Percentiles rank a stretch among this genome's conserved stretches.
These are phyloP conservation scores for Tenthredo livida DNA, from an alignment of 2,888 invertebrate species.

Conservation along the genomic window DNA sequence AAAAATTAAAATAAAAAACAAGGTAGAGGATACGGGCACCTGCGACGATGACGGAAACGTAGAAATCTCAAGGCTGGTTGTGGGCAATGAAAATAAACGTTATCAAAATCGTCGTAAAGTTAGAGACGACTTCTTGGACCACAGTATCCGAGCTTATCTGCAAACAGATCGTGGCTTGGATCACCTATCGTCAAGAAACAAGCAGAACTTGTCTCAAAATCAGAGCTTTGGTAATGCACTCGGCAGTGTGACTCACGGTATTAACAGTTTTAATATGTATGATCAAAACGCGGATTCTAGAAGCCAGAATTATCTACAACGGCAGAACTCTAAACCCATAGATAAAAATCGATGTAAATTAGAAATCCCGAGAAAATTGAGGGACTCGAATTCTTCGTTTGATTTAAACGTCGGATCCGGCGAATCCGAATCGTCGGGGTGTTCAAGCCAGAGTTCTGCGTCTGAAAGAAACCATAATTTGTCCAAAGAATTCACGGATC, in stretches of 20 bases:
- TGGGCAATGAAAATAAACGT: slow-evolving; percentile 52
- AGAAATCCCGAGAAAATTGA: not conserved
- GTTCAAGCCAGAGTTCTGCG: slow-evolving; percentile 29
- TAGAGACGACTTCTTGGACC: slow-evolving; percentile 57
- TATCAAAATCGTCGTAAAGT: slow-evolving; percentile 43
- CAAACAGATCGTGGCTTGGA: slow-evolving; percentile 44
- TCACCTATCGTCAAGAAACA: not conserved
- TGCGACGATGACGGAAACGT: slow-evolving; percentile 60
- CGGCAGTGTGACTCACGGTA: not conserved
- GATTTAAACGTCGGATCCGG: not conserved
- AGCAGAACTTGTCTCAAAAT: not conserved
- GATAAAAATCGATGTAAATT: slow-evolving; percentile 5
- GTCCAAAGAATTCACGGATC: not conserved
- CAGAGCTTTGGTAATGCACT: not conserved
- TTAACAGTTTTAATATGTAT: not conserved
- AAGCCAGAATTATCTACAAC: not conserved
- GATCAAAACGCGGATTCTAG: not conserved
- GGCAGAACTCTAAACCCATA: not conserved
- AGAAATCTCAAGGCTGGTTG: slow-evolving; percentile 53
- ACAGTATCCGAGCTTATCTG: slow-evolving; percentile 58
- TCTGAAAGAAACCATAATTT: slow-evolving; percentile 9
- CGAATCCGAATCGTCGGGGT: slow-evolving; percentile 10
- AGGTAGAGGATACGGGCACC: slow-evolving; percentile 60
- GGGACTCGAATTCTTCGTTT: not conserved
- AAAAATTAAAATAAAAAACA: slow-evolving; percentile 9